Percentiles rank a stretch among this genome's conserved stretches.
These are phyloP conservation scores for Pristiophorus japonicus DNA, from an alignment of 2,113 vertebrate genomes.

Conservation along the genomic window DNA sequence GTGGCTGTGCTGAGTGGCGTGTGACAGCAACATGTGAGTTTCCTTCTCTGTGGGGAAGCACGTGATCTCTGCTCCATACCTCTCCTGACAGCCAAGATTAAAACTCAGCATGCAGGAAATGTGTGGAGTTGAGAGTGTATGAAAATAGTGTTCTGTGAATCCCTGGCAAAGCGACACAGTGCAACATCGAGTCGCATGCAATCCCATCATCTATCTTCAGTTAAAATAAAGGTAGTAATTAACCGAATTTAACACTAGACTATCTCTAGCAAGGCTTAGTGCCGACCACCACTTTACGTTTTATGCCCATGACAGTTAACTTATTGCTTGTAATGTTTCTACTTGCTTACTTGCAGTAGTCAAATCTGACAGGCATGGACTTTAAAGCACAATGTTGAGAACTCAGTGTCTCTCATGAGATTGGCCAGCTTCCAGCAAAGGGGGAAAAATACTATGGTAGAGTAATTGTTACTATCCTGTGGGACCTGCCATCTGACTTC, in stretches of 20 bases:
- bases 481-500: conserved; percentile 12
- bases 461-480: conserved; percentile 2
- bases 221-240: neutral
- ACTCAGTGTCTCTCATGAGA: neutral
- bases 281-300: neutral
- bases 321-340: neutral
- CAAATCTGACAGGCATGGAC: neutral
- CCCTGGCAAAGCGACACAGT: neutral
- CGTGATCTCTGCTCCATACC: neutral
- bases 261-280: neutral
- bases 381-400: neutral
- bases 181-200: neutral
- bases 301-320: neutral
- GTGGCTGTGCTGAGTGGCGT: neutral
- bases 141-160: neutral
- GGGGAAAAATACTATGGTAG: neutral
- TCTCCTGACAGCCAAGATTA: neutral
- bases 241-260: neutral
- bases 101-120: neutral
- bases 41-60: neutral
- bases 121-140: neutral
- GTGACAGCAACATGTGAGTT: neutral
- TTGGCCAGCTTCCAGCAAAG: conserved; percentile 18
- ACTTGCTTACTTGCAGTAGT: conserved; percentile 6
- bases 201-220: neutral